A percentile compares a stretch with the other conserved stretches of the same genome.
These are phyloP conservation scores for Lycia hirtaria DNA, from an alignment of 2,888 invertebrate genomes.

Conservation along the genomic window DNA sequence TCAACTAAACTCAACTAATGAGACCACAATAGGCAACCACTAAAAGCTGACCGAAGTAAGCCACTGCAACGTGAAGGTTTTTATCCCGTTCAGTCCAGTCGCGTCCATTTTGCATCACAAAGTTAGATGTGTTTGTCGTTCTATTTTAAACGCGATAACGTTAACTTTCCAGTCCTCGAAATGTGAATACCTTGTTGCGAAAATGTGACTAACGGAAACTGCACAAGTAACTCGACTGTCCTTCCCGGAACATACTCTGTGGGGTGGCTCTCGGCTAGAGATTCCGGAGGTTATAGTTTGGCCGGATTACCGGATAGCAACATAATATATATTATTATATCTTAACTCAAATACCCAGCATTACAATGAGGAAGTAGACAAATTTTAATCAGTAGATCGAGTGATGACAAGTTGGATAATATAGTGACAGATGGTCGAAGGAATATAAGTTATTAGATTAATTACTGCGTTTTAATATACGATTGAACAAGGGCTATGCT, in stretches of 20 bases:
- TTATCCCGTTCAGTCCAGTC: slow-evolving; percentile 52
- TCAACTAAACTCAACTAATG: too few species aligned
- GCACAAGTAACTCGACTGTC: slow-evolving; percentile 80
- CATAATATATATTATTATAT: too few species aligned
- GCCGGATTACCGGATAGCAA: slow-evolving; percentile 9
- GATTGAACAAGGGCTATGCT: too few species aligned
- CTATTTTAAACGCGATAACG: slow-evolving; percentile 85
- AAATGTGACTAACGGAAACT: slow-evolving; percentile 85
- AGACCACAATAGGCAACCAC: slow-evolving; percentile 18
- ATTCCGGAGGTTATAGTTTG: not conserved
- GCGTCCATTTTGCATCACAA: slow-evolving; percentile 82
- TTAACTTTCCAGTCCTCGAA: slow-evolving; percentile 83
- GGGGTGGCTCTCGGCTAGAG: slow-evolving; percentile 36
- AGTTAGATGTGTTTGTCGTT: slow-evolving; percentile 83
- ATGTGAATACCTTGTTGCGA: slow-evolving; percentile 85
- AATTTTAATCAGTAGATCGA: too few species aligned
- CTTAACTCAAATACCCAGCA: too few species aligned
- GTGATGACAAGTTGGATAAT: too few species aligned
- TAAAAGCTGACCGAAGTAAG: slow-evolving; percentile 52
- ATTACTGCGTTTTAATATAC: too few species aligned
- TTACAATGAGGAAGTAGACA: too few species aligned
- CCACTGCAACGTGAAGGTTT: slow-evolving; percentile 50
- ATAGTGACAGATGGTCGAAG: too few species aligned
- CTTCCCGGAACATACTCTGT: slow-evolving; percentile 64
- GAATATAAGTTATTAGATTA: too few species aligned